These are phyloP conservation scores for Papilio machaon DNA, from an alignment of 1,140 invertebrate genomes.

Conservation along the genomic window DNA sequence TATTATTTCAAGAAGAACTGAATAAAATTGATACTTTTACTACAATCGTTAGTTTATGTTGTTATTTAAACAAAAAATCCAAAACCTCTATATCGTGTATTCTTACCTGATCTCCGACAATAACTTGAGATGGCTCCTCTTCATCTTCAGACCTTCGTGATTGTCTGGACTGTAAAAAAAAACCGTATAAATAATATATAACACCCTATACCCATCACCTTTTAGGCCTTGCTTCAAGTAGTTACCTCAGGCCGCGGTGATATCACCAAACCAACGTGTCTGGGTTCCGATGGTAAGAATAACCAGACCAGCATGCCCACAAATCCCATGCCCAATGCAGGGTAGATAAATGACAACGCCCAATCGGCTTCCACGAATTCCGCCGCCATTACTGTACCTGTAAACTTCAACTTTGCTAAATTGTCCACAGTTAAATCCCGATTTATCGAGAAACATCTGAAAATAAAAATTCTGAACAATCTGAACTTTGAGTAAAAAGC, in stretches of 20 bases:
- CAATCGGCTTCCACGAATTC: slow-evolving; percentile 93
- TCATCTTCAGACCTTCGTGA: slow-evolving; percentile 61
- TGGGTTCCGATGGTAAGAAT: slow-evolving; percentile 91
- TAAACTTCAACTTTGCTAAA: background rate
- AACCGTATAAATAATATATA: background rate
- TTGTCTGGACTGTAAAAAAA: slow-evolving; percentile 57
- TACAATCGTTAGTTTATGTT: background rate
- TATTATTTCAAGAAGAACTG: background rate
- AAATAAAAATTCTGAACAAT: too few relatives aligned
- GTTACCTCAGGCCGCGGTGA: slow-evolving; percentile 1
- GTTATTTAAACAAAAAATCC: background rate
- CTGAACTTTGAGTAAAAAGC: background rate
- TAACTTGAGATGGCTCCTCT: slow-evolving; percentile 65
- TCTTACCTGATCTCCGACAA: slow-evolving; percentile 72
- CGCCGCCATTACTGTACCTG: slow-evolving; percentile 90
- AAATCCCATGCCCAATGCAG: slow-evolving; percentile 91
- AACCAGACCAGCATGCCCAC: slow-evolving; percentile 92
- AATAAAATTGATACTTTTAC: background rate
- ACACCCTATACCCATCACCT: background rate
- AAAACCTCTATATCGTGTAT: background rate
- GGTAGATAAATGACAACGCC: slow-evolving; percentile 96
- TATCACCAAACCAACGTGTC: slow-evolving; percentile 83
- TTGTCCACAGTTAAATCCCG: too few relatives aligned
- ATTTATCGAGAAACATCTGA: too few relatives aligned
- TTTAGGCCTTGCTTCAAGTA: background rate